Conservation (phyloP, 2,888 invertebrate genomes). For the Lissocephala sabroskyi region DNA sequence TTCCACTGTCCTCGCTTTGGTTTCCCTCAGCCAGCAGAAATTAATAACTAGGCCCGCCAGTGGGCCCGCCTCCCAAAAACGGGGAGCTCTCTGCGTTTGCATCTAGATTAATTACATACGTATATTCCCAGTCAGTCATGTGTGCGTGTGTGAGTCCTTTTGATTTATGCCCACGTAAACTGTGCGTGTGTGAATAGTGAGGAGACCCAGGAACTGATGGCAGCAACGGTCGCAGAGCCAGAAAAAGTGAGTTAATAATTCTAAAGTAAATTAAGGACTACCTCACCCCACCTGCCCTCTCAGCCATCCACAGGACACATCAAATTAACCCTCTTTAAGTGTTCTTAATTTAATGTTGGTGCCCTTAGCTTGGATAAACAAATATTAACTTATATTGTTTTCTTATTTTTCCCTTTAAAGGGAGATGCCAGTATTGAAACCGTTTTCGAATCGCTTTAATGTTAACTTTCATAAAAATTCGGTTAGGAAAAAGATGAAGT, state of each 20-base stretch:
- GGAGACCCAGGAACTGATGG: neutral
- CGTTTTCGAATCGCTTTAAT: too few species aligned
- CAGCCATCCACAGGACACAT: too few species aligned
- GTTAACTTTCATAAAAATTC: too few species aligned
- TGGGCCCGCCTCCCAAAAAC: too few species aligned
- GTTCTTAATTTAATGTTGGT: too few species aligned
- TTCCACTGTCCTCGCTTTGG: neutral
- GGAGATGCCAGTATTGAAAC: too few species aligned
- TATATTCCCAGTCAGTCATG: neutral
- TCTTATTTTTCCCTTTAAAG: too few species aligned
- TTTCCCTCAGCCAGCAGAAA: constrained; percentile 15
- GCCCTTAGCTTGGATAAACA: too few species aligned
- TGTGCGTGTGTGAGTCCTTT: neutral
- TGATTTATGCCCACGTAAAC: constrained; percentile 4
- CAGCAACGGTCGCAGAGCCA: neutral
- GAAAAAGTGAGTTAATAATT: constrained; percentile 7
- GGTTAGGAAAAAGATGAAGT: too few species aligned
- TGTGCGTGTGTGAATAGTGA: neutral
- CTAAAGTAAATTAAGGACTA: constrained; percentile 4
- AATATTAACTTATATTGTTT: too few species aligned
- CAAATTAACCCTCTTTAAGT: too few species aligned
- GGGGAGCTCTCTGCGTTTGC: constrained; percentile 7
- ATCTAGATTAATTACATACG: constrained; percentile 3
- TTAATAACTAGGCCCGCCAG: constrained; percentile 36
- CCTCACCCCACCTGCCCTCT: too few species aligned